Evolutionary conservation across 1,140 invertebrate genomes (phyloP).

Genomic region (Bilobella aurantiaca): DNA sequence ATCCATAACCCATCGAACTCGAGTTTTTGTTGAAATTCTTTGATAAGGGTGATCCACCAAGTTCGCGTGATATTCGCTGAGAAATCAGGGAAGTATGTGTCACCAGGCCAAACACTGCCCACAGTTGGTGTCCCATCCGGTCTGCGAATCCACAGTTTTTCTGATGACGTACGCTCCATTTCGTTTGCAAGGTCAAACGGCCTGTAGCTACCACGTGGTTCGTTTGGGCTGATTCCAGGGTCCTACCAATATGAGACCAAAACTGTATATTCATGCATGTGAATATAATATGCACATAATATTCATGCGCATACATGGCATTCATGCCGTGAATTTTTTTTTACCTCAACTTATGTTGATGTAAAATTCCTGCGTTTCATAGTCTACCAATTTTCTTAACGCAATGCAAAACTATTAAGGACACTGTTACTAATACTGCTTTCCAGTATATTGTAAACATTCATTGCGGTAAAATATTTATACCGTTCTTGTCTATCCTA

Average conservation of each 20-base stretch:
- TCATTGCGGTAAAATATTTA: too few species aligned
- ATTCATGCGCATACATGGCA: too few species aligned
- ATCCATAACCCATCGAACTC: slow-evolving; percentile 33
- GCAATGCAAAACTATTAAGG: too few species aligned
- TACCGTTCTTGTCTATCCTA: too few species aligned
- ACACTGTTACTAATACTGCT: too few species aligned
- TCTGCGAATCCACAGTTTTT: slow-evolving; percentile 35
- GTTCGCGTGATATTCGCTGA: slow-evolving; percentile 19
- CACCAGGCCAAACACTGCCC: slow-evolving; percentile 40
- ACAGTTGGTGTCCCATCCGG: slow-evolving; percentile 28
- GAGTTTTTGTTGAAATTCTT: slow-evolving; percentile 21
- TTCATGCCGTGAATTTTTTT: too few species aligned
- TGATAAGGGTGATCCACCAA: slow-evolving; percentile 29
- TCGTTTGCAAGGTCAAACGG: slow-evolving; percentile 30
- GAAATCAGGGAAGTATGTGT: slow-evolving; percentile 32
- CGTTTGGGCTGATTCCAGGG: slow-evolving; percentile 21
- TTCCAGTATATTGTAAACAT: too few species aligned
- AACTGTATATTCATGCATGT: not conserved
- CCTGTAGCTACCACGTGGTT: slow-evolving; percentile 22
- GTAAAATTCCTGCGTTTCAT: too few species aligned
- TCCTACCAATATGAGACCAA: slow-evolving; percentile 11
- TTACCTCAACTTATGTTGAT: too few species aligned
- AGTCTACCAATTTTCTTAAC: too few species aligned
- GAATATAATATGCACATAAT: too few species aligned
- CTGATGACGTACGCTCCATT: too few species aligned